A percentile compares a stretch with the other conserved stretches of the same genome.
phyloP scores from a whole-genome alignment of 35 echinoderm and acorn worm species.

The Ptychodera flava region DNA sequence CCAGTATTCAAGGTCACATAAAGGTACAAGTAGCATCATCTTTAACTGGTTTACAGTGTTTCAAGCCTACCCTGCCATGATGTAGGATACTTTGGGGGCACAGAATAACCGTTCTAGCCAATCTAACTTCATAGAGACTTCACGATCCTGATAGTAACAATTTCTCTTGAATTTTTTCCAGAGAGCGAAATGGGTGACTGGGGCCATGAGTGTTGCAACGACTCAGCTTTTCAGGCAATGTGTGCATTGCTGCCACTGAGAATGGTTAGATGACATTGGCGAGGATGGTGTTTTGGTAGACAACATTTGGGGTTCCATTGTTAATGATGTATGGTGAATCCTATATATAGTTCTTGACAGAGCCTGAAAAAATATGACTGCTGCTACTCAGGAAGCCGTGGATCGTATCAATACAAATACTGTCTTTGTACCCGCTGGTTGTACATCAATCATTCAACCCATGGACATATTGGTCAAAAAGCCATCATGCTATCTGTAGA shows the following conservation, averaged over 20 bases:
- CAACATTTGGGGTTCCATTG: not conserved
- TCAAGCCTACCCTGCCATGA: no score
- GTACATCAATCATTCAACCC: not conserved
- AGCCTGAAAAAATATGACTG: not conserved
- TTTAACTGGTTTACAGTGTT: no score
- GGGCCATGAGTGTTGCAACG: no score
- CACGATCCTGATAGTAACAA: no score
- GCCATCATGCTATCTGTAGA: slow-evolving; percentile 6
- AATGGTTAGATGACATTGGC: slow-evolving; percentile 16
- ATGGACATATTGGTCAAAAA: slow-evolving; percentile 17
- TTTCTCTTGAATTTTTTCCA: no score
- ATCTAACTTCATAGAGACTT: no score
- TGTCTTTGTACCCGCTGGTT: slow-evolving; percentile 4
- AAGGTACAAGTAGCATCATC: no score
- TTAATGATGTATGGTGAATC: not conserved
- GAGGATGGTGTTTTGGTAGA: not conserved
- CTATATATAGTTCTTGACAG: slow-evolving; percentile 4
- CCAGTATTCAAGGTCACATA: no score
- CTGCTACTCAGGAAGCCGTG: not conserved
- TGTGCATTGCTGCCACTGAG: not conserved
- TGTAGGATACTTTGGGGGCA: no score
- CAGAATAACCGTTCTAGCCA: no score
- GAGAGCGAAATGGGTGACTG: not conserved
- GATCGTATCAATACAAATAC: not conserved
- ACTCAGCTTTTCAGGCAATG: not conserved